These are phyloP conservation scores for Dryomyza anilis DNA, from an alignment of 2,888 invertebrate genomes.

Conservation along the genomic window DNA sequence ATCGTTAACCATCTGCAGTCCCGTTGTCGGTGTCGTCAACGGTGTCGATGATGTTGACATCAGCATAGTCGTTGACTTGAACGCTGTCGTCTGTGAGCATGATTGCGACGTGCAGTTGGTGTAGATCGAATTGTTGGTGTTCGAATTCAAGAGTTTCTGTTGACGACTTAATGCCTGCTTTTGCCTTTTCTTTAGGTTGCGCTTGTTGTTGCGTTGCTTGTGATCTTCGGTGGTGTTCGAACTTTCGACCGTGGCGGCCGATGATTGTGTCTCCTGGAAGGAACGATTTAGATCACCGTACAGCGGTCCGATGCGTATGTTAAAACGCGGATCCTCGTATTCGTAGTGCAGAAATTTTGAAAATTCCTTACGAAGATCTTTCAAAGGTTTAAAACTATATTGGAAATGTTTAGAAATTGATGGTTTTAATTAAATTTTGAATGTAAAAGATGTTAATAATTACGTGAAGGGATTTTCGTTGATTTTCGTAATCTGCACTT, in stretches of 20 bases:
- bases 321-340: conserved; percentile 44
- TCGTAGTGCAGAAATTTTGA: conserved; percentile 32
- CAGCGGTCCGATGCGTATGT: conserved; percentile 39
- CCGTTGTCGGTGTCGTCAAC: too few species aligned
- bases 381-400: conserved; percentile 38
- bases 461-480: conserved; percentile 48
- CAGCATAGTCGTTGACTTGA: too few species aligned
- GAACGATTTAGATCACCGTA: conserved; percentile 37
- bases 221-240: conserved; percentile 9
- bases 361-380: conserved; percentile 35
- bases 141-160: not conserved
- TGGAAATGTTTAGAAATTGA: too few species aligned
- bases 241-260: conserved; percentile 5
- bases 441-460: conserved; percentile 24
- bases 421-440: conserved; percentile 1
- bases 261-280: conserved; percentile 18
- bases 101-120: not conserved
- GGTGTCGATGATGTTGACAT: too few species aligned
- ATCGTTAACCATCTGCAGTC: too few species aligned
- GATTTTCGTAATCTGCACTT: conserved; percentile 40
- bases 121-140: not conserved
- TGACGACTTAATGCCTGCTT: not conserved
- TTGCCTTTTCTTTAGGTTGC: conserved; percentile 25
- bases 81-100: too few species aligned
- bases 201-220: conserved; percentile 24